Percentiles rank a stretch among this genome's conserved stretches.
Evolutionary conservation across 2,797 vertebrate genomes (phyloP).

Genomic region (Amblyopsis hoosieri): DNA sequence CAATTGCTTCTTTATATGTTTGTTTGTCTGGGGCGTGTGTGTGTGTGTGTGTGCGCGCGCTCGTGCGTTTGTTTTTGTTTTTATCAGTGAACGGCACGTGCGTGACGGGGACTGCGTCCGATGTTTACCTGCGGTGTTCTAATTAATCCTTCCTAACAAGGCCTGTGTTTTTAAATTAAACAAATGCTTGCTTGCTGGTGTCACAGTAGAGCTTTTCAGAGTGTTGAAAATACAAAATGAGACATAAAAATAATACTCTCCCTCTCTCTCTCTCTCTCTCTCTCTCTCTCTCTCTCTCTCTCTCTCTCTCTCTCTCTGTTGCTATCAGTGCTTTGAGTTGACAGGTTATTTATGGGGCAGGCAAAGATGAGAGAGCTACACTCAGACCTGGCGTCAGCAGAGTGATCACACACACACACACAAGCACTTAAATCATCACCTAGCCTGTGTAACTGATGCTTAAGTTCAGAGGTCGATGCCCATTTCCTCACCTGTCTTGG

Average conservation of each 20-base stretch:
- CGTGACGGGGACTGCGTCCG: conserved; percentile 31
- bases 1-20: conserved; percentile 11
- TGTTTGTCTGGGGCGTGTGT: conserved; percentile 16
- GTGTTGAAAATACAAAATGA: conserved; percentile 32
- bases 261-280: not conserved
- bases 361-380: conserved; percentile 23
- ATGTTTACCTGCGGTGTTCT: conserved; percentile 49
- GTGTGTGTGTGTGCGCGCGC: not conserved
- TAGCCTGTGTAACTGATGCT: conserved; percentile 61
- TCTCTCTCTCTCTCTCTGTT: conserved; percentile 48
- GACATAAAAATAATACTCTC: not conserved
- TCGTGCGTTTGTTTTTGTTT: conserved; percentile 31
- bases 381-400: conserved; percentile 56
- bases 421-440: conserved; percentile 56
- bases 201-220: conserved; percentile 42
- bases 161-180: conserved; percentile 56
- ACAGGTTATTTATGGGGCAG: conserved; percentile 74
- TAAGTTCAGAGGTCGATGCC: conserved; percentile 63
- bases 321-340: conserved; percentile 70
- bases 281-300: conserved; percentile 34
- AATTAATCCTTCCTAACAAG: conserved; percentile 55
- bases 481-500: conserved; percentile 44
- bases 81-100: conserved; percentile 11
- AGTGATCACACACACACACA: conserved; percentile 17
- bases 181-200: conserved; percentile 32